Evolutionary conservation across 2,888 invertebrate species (phyloP), one percentile per base, ranked within the genome.

Genomic region (Catocala nupta): DNA sequence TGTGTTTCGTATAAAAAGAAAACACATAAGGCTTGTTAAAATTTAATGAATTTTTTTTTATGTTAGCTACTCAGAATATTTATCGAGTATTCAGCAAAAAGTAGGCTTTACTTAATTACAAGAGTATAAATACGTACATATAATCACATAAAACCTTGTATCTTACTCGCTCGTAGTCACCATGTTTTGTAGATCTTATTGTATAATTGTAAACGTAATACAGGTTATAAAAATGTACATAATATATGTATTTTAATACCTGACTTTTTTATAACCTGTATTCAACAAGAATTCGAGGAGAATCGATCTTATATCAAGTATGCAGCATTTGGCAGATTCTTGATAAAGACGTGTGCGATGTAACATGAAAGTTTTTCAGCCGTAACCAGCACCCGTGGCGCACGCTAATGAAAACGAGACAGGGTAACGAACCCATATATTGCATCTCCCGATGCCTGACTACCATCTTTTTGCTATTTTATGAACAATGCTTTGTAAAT

Each of bases 351-450:
- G 75, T 78, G 77, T 75, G 73, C 73, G 64, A 71, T 76, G 78
- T 77, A 77, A 78, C 73, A 83, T 76, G 81, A 87, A 84, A 87
- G 86, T 88, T 87, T 87, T 89, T 89, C 87, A 88, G 86, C 68
- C 83, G 84, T 83, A 85, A 84, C 82, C 82, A 82, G 74, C 72
- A 75, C 73, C 84, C 82, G 82, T 75, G 73, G 77, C 81, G 72
- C 81, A 78, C 82, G 83, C 86, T 81, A 87, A 86, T 91, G 91
- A 92, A 92, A 92, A 90, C 91, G 92, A 92, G 89, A 90, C 85
- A 88, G 91, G 88, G 75, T 87, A 89, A 85, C 85, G 91, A 91
- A 90, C 92, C 78, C 83, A 80, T 71, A 78, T 78, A 75, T 76
- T 75, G 78, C 76, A 78, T 77, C 78, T 80, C 70, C 75, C 73